Evolutionary conservation across 2,888 invertebrate genomes (phyloP), one percentile per base, ranked within the genome.

Genomic region (Leuctra nigra): DNA sequence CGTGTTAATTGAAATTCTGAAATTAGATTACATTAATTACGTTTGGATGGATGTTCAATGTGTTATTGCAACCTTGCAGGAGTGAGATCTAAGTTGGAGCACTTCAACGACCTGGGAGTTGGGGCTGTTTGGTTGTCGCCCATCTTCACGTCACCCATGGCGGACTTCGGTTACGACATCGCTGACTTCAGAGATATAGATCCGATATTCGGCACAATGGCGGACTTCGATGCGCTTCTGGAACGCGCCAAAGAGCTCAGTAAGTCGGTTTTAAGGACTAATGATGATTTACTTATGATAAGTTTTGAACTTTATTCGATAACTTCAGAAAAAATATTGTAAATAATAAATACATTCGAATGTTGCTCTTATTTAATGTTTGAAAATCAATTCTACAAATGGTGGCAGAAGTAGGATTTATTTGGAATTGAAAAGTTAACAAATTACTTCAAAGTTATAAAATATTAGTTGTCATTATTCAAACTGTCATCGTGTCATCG

Each of bases 91-190:
- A 78, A 77, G 60, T 65, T 84, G 22, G 75, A 79, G 20, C 82
- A 89, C 65, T 69, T 91, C 41, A 78, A 78, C 35, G 81, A 84
- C 14, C 67, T 85, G 2, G 82, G 83, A 11, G 77, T 87, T 1
- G 78, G 78, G 0, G 82, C 83, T 0, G 73, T 85, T 0, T 86
- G 84, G 82, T 64, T 91, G 2, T 83, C 84, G 41, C 88, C 91
- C 0, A 82, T 91, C 64, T 91, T 84, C 71, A 75, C 76, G 55
- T 91, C 91, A 0, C 91, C 92, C 0, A 87, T 89, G 86, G 76
- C 80, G 0, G 93, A 94, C 72, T 87, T 87, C 68, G 93, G 93
- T 0, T 93, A 93, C 65, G 93, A 94, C 67, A 86, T 93, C 63
- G 81, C 86, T 23, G 79, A 92, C 72, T 91, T 86, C 70, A 81